phyloP scores from a whole-genome alignment of 1,140 invertebrate species.

The Drosophila trapezifrons region DNA sequence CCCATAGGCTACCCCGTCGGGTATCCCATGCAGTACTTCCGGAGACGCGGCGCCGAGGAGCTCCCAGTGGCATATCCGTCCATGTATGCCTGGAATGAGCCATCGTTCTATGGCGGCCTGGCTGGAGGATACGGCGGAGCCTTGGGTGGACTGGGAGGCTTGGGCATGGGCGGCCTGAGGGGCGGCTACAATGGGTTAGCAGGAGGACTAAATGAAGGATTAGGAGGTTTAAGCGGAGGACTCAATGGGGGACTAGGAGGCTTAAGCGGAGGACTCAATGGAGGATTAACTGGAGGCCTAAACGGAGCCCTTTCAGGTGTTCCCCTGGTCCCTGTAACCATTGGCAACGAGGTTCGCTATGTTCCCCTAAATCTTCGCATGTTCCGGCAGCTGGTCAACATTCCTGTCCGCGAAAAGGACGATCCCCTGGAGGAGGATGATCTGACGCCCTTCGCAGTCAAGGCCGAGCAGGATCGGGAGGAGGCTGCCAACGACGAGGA shows the following conservation, averaged over 20 bases:
- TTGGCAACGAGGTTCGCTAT: slow-evolving; percentile 65
- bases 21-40: slow-evolving; percentile 41
- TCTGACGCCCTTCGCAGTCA: background rate
- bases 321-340: slow-evolving; percentile 59
- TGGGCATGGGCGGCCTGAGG: background rate
- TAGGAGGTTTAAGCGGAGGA: too few relatives aligned
- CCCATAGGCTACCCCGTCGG: slow-evolving; percentile 15
- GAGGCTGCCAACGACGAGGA: background rate
- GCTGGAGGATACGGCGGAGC: background rate
- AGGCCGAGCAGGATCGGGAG: background rate
- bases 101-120: slow-evolving; percentile 16
- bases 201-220: background rate
- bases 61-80: slow-evolving; percentile 20
- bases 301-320: slow-evolving; percentile 12
- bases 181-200: slow-evolving; percentile 5
- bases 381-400: slow-evolving; percentile 41
- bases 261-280: background rate
- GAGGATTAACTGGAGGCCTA: background rate
- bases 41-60: slow-evolving; percentile 29
- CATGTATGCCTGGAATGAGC: slow-evolving; percentile 27
- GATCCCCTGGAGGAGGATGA: slow-evolving; percentile 33
- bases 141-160: background rate
- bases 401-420: slow-evolving; percentile 30
- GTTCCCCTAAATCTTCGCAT: slow-evolving; percentile 64
- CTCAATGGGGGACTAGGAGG: background rate